Conservation (phyloP, 64 coral and sea anemone species). For the Trachythela sp. region DNA sequence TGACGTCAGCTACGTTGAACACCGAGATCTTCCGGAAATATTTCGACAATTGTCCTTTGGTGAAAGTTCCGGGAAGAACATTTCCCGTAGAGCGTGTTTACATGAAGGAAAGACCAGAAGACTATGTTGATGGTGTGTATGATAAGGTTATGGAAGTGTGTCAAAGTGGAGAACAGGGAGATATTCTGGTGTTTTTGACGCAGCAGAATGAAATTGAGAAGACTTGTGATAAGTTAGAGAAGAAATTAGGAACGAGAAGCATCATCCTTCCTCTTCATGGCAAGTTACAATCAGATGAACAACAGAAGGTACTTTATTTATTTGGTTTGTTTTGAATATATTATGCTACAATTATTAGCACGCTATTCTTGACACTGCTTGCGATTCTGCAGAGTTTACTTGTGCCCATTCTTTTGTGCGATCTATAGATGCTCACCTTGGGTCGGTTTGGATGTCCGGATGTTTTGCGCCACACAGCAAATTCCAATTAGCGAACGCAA, state of each 20-base stretch:
- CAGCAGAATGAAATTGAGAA: slow-evolving; percentile 22
- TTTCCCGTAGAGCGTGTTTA: slow-evolving; percentile 69
- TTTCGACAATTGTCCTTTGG: slow-evolving; percentile 55
- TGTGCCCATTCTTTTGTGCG: no score
- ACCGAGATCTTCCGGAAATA: slow-evolving; percentile 60
- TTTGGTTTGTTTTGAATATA: no score
- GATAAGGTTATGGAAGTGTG: background rate
- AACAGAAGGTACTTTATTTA: background rate
- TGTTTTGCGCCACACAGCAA: no score
- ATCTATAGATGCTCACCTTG: no score
- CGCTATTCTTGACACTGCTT: no score
- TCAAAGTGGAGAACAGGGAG: background rate
- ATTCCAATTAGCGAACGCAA: no score
- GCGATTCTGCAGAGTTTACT: no score
- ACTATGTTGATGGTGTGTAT: background rate
- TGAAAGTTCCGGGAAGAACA: slow-evolving; percentile 73
- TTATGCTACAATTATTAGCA: no score
- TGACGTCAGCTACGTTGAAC: slow-evolving; percentile 89
- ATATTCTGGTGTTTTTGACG: background rate
- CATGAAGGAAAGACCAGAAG: background rate
- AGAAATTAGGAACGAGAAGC: background rate
- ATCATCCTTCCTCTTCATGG: slow-evolving; percentile 15
- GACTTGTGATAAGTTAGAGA: background rate
- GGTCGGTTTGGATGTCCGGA: no score
- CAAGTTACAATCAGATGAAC: slow-evolving; percentile 7